Evolutionary conservation across 2,888 invertebrate species (phyloP).

Genomic region (Lypha dubia): DNA sequence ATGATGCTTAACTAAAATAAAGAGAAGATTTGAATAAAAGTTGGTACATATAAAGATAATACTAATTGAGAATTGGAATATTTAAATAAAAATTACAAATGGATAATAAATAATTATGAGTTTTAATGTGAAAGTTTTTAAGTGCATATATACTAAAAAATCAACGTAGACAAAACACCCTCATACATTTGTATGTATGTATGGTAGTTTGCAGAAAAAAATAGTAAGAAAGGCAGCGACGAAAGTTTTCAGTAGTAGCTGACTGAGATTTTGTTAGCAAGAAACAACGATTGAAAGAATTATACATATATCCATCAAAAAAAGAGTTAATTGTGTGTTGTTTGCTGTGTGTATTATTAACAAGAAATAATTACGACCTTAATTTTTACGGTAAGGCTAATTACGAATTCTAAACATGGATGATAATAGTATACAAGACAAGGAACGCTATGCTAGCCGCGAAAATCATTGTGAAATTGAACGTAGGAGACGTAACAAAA

Average conservation of each 20-base stretch:
- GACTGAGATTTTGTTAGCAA: constrained; percentile 33
- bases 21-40: background rate
- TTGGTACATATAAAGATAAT: background rate
- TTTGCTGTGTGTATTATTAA: constrained; percentile 9
- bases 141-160: constrained; percentile 42
- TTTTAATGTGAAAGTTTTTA: background rate
- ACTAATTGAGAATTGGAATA: background rate
- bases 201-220: background rate
- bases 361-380: constrained; percentile 44
- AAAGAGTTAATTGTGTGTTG: background rate
- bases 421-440: constrained; percentile 97
- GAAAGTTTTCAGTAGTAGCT: constrained; percentile 15
- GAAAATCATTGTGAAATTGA: constrained; percentile 99
- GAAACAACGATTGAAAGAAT: background rate
- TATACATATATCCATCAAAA: no score
- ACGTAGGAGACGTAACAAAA: constrained; percentile 98
- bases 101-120: background rate
- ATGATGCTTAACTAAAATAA: background rate
- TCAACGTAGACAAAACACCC: constrained; percentile 69
- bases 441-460: constrained; percentile 97
- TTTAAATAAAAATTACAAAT: background rate
- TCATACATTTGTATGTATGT: constrained; percentile 34
- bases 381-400: constrained; percentile 38
- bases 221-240: constrained; percentile 9
- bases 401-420: constrained; percentile 86